These are phyloP conservation scores for Prosapia bicincta DNA, from an alignment of 2,888 invertebrate species.

Conservation along the genomic window DNA sequence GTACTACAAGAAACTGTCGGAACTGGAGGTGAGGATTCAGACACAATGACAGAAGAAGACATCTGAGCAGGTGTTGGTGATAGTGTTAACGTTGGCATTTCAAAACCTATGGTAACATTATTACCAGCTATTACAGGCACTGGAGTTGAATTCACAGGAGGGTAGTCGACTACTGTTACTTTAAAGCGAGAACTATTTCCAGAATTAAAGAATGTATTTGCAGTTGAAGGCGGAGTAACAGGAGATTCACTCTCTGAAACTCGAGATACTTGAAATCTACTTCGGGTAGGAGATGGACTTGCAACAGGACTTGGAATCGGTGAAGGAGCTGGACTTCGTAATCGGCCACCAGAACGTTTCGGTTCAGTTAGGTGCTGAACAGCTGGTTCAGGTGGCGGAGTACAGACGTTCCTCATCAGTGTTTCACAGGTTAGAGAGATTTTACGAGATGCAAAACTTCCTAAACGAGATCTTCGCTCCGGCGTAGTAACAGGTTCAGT, in stretches of 20 bases:
- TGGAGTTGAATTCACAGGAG: conserved; percentile 35
- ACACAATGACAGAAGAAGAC: background rate
- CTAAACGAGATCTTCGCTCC: conserved; percentile 43
- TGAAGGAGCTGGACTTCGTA: conserved; percentile 64
- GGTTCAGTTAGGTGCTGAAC: conserved; percentile 42
- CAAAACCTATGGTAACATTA: conserved; percentile 48
- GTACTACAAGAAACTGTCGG: background rate
- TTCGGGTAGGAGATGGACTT: conserved; percentile 51
- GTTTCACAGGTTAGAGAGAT: conserved; percentile 70
- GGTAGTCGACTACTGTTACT: conserved; percentile 45
- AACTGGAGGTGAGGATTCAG: background rate
- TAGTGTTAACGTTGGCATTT: conserved; percentile 43
- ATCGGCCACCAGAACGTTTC: conserved; percentile 50
- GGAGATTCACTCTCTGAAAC: conserved; percentile 49
- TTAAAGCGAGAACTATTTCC: conserved; percentile 43
- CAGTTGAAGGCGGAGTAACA: conserved; percentile 42
- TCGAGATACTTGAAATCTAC: conserved; percentile 49
- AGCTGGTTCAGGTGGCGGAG: conserved; percentile 38
- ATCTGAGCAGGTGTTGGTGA: conserved; percentile 12
- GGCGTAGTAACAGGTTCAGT: background rate
- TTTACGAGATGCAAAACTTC: conserved; percentile 52
- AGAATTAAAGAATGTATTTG: conserved; percentile 53
- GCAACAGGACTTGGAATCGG: conserved; percentile 63
- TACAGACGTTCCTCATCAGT: conserved; percentile 42
- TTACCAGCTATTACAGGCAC: conserved; percentile 37